These are phyloP conservation scores for Xiphophorus hellerii DNA, from an alignment of 2,113 vertebrate genomes.

Conservation along the genomic window DNA sequence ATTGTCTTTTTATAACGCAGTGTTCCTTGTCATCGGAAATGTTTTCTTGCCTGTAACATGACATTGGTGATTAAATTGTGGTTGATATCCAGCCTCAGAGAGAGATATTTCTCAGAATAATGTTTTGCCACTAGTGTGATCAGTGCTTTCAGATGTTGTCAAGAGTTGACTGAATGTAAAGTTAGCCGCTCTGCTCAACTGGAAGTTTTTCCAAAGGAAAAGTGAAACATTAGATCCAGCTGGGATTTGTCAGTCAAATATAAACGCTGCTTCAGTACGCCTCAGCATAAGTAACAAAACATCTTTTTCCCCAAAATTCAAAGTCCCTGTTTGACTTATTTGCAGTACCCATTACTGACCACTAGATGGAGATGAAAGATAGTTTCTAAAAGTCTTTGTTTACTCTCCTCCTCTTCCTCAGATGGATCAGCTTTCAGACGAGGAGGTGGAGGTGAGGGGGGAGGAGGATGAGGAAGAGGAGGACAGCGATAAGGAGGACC, in stretches of 20 bases:
- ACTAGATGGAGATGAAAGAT: conserved; percentile 28
- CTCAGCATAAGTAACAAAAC: no score
- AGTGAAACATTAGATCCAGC: no score
- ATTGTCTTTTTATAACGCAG: no score
- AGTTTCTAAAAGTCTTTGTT: background rate
- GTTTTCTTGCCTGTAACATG: background rate
- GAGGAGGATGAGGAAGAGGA: conserved; percentile 82
- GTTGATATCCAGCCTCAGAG: background rate
- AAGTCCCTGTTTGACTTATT: background rate
- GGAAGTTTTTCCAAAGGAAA: no score
- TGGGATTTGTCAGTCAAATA: no score
- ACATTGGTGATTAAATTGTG: background rate
- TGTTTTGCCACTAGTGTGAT: background rate
- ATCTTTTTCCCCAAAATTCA: background rate
- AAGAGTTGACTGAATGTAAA: background rate
- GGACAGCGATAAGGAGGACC: conserved; percentile 97
- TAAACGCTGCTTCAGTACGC: no score
- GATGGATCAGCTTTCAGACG: conserved; percentile 95
- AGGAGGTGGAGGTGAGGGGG: conserved; percentile 92
- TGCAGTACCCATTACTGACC: conserved; percentile 2
- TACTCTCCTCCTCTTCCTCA: conserved; percentile 47
- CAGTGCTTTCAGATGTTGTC: background rate
- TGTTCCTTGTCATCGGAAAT: background rate
- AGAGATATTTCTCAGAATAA: background rate
- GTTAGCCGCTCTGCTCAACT: background rate